phyloP scores from a whole-genome alignment of 2,113 vertebrate genomes.

The Eurypyga helias region DNA sequence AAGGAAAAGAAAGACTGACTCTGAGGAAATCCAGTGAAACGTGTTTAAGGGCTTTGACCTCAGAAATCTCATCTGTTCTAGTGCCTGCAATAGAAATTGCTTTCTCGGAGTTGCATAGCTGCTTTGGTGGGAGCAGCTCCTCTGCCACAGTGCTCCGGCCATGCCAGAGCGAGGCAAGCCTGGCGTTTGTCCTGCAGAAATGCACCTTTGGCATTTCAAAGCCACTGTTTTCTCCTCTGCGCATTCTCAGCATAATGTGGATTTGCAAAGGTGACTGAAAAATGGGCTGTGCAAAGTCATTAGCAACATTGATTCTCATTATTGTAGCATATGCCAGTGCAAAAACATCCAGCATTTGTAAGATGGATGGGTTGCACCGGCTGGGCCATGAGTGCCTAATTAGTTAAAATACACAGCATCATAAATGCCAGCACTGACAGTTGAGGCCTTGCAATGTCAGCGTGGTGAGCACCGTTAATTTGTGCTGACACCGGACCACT shows the following conservation, averaged over 20 bases:
- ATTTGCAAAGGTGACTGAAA: constrained; percentile 54
- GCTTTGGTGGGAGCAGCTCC: not conserved
- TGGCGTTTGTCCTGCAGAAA: not conserved
- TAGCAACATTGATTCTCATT: constrained; percentile 59
- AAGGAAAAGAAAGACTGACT: not conserved
- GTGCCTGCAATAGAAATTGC: not conserved
- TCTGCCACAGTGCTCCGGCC: not conserved
- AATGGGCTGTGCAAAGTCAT: constrained; percentile 36
- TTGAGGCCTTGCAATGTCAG: constrained; percentile 18
- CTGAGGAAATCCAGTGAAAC: not conserved
- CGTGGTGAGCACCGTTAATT: not conserved
- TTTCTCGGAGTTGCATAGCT: not conserved
- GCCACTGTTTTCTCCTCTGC: not conserved
- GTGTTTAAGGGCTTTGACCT: not conserved
- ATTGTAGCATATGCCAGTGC: constrained; percentile 51
- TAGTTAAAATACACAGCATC: constrained; percentile 50
- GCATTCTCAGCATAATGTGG: not conserved
- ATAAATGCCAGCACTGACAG: constrained; percentile 50
- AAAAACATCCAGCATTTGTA: not conserved
- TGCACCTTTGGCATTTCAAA: not conserved
- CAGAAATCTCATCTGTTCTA: not conserved
- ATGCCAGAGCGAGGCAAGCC: not conserved
- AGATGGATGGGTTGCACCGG: constrained; percentile 27
- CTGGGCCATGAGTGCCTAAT: constrained; percentile 36
- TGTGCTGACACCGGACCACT: constrained; percentile 13